Conservation (phyloP, 2,888 invertebrate genomes). For the Pseudoips prasinana region DNA sequence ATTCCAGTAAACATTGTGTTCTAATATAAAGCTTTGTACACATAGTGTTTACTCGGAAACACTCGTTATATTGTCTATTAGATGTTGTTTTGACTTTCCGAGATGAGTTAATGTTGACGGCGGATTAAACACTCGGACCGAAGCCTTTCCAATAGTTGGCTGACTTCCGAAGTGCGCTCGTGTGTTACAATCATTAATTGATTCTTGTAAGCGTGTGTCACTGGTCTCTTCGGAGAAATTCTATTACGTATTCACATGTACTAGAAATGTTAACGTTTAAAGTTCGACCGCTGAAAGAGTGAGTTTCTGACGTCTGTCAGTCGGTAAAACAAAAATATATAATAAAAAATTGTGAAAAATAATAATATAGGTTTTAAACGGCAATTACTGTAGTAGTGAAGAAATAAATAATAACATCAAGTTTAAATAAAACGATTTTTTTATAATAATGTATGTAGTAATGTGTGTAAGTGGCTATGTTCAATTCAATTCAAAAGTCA, state of each 20-base stretch:
- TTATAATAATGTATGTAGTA: too few species aligned
- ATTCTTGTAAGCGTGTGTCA: conserved; percentile 6
- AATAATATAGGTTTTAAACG: too few species aligned
- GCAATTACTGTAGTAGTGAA: too few species aligned
- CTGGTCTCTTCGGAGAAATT: conserved; percentile 1
- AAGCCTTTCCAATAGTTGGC: conserved; percentile 19
- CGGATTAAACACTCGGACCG: conserved; percentile 17
- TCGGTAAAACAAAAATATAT: too few species aligned
- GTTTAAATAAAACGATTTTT: too few species aligned
- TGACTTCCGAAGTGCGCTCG: conserved; percentile 4
- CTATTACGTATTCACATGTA: background rate
- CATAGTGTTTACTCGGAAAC: conserved; percentile 8
- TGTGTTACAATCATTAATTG: conserved; percentile 4
- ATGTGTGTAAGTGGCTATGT: too few species aligned
- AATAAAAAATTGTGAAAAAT: too few species aligned
- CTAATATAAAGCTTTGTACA: conserved; percentile 1
- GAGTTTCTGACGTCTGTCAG: too few species aligned
- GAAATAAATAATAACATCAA: too few species aligned
- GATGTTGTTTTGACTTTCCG: conserved; percentile 13
- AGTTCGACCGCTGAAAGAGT: too few species aligned
- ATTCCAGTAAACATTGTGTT: conserved; percentile 5
- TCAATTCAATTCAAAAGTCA: too few species aligned
- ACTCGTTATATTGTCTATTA: conserved; percentile 10
- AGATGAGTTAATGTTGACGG: conserved; percentile 12
- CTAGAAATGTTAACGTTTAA: too few species aligned